Evolutionary conservation across 2,888 invertebrate species (phyloP).

Genomic region (Boloria euphrosyne): DNA sequence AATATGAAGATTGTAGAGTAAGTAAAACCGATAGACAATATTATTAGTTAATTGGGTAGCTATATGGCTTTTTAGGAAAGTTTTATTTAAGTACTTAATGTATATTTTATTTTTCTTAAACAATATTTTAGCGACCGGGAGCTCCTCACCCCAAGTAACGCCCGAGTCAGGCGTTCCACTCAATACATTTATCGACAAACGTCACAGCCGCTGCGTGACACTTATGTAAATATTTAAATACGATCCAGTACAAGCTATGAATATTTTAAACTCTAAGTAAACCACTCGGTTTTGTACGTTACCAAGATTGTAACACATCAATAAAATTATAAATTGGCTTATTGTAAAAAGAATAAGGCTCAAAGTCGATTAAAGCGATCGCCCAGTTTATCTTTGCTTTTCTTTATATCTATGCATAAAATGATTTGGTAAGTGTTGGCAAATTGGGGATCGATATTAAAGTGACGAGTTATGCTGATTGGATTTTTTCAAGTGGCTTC

Average conservation of each 20-base stretch:
- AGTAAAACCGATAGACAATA: too few species aligned
- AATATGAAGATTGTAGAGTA: too few species aligned
- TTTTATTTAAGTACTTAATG: not conserved
- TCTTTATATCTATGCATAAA: conserved; percentile 76
- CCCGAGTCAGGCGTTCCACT: conserved; percentile 64
- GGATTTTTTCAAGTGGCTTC: conserved; percentile 78
- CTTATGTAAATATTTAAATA: conserved; percentile 84
- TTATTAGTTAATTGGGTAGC: not conserved
- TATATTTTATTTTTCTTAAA: conserved; percentile 10
- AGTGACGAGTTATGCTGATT: conserved; percentile 82
- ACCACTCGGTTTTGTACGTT: conserved; percentile 73
- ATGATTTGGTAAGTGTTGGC: conserved; percentile 76
- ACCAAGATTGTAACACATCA: conserved; percentile 62
- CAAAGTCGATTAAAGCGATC: conserved; percentile 51
- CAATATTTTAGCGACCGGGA: conserved; percentile 18
- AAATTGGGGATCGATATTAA: conserved; percentile 80
- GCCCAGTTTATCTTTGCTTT: conserved; percentile 53
- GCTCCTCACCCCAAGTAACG: conserved; percentile 43
- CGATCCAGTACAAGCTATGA: conserved; percentile 83
- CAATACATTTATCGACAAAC: conserved; percentile 79
- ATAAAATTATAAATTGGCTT: conserved; percentile 63
- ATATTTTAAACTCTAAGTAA: conserved; percentile 83
- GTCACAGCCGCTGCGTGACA: conserved; percentile 79
- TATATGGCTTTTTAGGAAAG: not conserved
- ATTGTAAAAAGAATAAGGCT: conserved; percentile 57